Base-by-base conservation (phyloP, 2,797 vertebrate species). In the Sebastes steindachneri region DNA sequence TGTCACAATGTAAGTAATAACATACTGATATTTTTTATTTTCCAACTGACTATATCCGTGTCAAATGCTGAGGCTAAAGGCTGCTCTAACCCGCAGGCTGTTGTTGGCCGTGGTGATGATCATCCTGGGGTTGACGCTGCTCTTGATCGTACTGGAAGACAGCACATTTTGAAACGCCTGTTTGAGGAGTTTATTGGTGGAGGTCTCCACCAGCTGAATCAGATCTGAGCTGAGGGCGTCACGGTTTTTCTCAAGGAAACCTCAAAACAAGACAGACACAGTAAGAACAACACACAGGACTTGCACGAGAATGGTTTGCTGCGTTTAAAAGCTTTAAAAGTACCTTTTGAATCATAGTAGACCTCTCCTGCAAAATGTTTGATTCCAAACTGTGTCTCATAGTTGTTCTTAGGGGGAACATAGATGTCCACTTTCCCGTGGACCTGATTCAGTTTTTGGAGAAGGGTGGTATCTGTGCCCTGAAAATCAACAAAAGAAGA, bases 201-300 rank as follows among this genome's bases (percentile, higher is more conserved):
- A 99, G 7, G 95, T 96, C 77, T 97, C 90, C 88, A 99, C 91
- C 87, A 98, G 82, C 59, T 95, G 90, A 65, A 99, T 95, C 79
- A 99, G 89, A 48, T 98, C 97, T 62, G 93, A 77, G 88, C 96
- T 99, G 77, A 99, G 86, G 3, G 96, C 87, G 11, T 99, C 98
- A 23, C 98, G 96, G 85, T 99, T 99, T 88, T 99, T 99, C 91
- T 99, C 98, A 82, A 99, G 95, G 86, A 99, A 99, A 83, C 97
- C 98, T 99, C 17, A 25, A 88, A 84, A 81, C 7, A 66, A 58
- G 54, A 80, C 2, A 11, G 23, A 69, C 14, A 63, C 9, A 19
- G 33, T 80, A 1, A 79, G 17, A 76, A 71, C 37, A 31, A 4
- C 15, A 26, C 9, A 45, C 11, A 37, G 11, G 55, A 29, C 14